A percentile compares a stretch with the other conserved stretches of the same genome.
Conservation (phyloP, 2,888 invertebrate genomes). For the Eupithecia dodoneata region DNA sequence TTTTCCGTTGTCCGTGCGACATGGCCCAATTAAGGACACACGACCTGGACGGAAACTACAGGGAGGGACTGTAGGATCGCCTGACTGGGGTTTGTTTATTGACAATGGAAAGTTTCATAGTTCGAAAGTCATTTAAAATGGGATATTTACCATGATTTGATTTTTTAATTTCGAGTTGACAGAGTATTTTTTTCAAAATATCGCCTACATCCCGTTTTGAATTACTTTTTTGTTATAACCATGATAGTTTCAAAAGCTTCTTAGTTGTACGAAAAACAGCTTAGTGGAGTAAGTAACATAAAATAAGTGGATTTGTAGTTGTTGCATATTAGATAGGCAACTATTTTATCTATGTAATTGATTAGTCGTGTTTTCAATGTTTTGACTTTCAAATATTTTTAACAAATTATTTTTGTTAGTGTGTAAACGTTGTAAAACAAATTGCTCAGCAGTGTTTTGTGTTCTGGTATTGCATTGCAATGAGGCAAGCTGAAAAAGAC, state of each 20-base stretch:
- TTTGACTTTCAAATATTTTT: background rate
- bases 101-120: background rate
- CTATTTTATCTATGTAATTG: background rate
- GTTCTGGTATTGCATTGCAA: background rate
- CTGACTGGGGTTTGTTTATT: background rate
- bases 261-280: background rate
- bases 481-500: background rate
- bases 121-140: background rate
- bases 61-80: slow-evolving; percentile 7
- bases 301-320: background rate
- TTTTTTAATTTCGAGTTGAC: too few species aligned
- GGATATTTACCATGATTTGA: too few species aligned
- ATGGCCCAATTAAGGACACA: slow-evolving; percentile 81
- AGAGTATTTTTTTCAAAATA: too few species aligned
- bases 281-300: background rate
- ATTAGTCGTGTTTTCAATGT: background rate
- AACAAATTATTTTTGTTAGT: background rate
- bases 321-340: background rate
- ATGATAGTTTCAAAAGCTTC: too few species aligned
- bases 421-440: background rate
- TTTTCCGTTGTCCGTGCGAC: slow-evolving; percentile 74
- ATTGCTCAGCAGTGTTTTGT: background rate
- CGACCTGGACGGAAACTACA: slow-evolving; percentile 36
- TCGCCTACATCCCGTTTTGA: too few species aligned
- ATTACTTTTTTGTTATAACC: too few species aligned